phyloP scores from a whole-genome alignment of 2,888 invertebrate genomes.

The Venustoraphidia nigricollis region DNA sequence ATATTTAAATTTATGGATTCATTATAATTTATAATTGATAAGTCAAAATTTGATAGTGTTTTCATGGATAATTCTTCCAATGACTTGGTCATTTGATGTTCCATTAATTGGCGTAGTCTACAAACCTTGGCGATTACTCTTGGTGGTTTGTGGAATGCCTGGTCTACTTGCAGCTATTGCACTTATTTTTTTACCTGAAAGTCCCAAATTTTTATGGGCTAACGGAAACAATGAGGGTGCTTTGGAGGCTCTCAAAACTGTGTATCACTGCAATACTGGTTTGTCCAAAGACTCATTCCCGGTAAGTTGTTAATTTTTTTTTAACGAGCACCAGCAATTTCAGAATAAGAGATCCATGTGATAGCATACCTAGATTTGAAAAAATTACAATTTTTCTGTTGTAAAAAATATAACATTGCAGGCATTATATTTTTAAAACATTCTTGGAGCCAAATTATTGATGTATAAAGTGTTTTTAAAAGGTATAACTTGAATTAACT shows the following conservation, averaged over 20 bases:
- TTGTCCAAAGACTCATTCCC: constrained; percentile 20
- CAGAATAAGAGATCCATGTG: too few species aligned
- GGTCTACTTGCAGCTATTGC: constrained; percentile 20
- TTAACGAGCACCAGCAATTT: too few species aligned
- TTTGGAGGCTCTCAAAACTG: constrained; percentile 20
- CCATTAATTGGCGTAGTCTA: constrained; percentile 29
- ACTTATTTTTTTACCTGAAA: constrained; percentile 24
- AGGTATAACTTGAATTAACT: too few species aligned
- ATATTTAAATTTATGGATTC: too few species aligned
- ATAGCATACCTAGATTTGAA: too few species aligned
- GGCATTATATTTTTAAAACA: too few species aligned
- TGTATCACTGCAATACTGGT: constrained; percentile 23
- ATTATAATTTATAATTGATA: too few species aligned
- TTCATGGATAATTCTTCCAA: constrained; percentile 25
- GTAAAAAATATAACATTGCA: too few species aligned
- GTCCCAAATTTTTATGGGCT: constrained; percentile 26
- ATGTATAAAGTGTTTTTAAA: too few species aligned
- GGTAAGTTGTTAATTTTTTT: constrained; percentile 12
- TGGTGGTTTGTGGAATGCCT: constrained; percentile 24
- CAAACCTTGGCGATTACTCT: constrained; percentile 24
- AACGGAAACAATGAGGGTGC: constrained; percentile 21
- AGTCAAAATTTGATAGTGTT: constrained; percentile 8
- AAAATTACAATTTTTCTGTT: too few species aligned
- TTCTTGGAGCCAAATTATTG: too few species aligned
- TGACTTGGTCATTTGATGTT: constrained; percentile 25